These are phyloP conservation scores for Aporophyla nigra DNA, from an alignment of 2,888 invertebrate genomes.

Conservation along the genomic window DNA sequence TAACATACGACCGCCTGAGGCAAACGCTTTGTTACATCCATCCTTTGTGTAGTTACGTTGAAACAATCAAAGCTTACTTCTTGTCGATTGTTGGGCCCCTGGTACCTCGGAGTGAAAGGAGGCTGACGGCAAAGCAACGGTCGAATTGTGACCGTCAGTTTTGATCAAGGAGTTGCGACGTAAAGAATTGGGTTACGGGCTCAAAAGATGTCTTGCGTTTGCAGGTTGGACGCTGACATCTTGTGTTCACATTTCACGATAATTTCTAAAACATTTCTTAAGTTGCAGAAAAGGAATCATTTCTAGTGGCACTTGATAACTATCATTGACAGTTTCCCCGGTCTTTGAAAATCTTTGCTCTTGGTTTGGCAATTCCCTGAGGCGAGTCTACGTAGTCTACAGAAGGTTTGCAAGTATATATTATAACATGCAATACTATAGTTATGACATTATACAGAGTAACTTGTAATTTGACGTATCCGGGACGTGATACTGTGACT, in stretches of 20 bases:
- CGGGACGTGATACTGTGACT: no score
- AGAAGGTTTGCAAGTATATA: background rate
- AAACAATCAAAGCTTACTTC: constrained; percentile 78
- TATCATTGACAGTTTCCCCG: constrained; percentile 1
- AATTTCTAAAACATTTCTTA: constrained; percentile 2
- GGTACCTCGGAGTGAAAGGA: constrained; percentile 69
- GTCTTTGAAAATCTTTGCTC: background rate
- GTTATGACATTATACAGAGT: no score
- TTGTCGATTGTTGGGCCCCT: constrained; percentile 83
- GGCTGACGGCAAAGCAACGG: constrained; percentile 56
- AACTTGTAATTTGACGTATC: no score
- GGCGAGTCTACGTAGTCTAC: background rate
- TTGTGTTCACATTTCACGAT: constrained; percentile 32
- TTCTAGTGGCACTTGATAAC: background rate
- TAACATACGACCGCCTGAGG: constrained; percentile 82
- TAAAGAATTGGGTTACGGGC: constrained; percentile 44
- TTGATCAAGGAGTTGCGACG: constrained; percentile 54
- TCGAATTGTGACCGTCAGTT: constrained; percentile 60
- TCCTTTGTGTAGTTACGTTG: constrained; percentile 79
- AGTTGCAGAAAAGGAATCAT: background rate
- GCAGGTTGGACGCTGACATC: constrained; percentile 17
- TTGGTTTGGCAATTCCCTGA: background rate
- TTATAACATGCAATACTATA: background rate
- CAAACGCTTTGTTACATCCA: constrained; percentile 84
- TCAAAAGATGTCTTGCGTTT: constrained; percentile 43